Base-by-base conservation (phyloP, 1,140 invertebrate species). In the Drosophila saltans region DNA sequence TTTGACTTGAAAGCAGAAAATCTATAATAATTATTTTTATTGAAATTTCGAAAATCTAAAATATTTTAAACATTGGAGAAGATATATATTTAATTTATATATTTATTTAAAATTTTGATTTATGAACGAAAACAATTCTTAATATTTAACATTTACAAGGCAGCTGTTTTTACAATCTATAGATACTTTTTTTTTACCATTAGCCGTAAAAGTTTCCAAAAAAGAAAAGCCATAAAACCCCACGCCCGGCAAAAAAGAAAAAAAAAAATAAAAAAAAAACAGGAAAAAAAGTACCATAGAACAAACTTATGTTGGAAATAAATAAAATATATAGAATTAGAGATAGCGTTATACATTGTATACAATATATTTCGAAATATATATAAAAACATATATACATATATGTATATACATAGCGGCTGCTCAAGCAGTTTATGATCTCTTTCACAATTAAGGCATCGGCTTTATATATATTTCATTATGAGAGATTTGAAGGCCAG, bases 401-500 rank as follows among this genome's bases (percentile, higher is more conserved):
- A 36, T 36, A 6, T 72, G 41, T 73, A 70, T 43, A 74, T 48
- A 36, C 33, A 36, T 16, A 58, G 56, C 5, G 30, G 30, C 30
- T 36, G 30, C 68, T 6, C 39, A 77, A 72, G 40, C 62, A 78
- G 68, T 78, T 78, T 78, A 78, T 78, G 75, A 72, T 78, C 58
- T 78, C 75, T 48, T 39, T 66, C 59, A 79, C 82, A 89, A 88
- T 88, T 89, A 88, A 89, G 80, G 83, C 75, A 39, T 59, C 45
- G 45, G 45, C 45, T 52, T 52, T 26, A 52, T 52, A 52, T 52
- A 52, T 52, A 52, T 40, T 59, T 89, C 80, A 75, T 76, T 78
- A 69, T 76, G 73, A 59, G 74, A 69, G 69, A 77, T 80, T 89
- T 88, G 83, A 88, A 88, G 83, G 83, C 83, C 83, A 86, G 57